Percentiles rank a stretch among this genome's conserved stretches.
Conservation (phyloP, 37 sponge, comb jelly and placozoan species). For the Theonella swinhoei region DNA sequence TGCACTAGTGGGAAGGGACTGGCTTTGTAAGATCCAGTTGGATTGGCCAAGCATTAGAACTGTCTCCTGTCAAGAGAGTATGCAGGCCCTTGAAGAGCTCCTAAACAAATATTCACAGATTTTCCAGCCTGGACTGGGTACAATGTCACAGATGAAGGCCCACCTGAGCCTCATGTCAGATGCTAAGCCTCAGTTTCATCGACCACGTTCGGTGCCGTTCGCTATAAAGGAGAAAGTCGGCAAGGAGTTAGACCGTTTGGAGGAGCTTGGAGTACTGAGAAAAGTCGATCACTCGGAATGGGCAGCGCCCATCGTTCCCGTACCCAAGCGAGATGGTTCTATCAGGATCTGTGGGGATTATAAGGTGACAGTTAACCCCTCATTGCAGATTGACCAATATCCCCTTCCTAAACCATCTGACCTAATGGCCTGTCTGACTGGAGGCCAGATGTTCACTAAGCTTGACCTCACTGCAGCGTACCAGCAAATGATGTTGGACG, state of each 20-base stretch:
- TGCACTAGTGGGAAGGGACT: too few relatives aligned
- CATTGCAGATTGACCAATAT: constrained; percentile 16
- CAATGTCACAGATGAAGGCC: background rate
- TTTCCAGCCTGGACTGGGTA: too few relatives aligned
- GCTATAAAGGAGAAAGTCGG: constrained; percentile 19
- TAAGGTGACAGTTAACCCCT: constrained; percentile 41
- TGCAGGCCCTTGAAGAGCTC: too few relatives aligned
- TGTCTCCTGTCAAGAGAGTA: too few relatives aligned
- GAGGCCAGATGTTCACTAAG: constrained; percentile 48
- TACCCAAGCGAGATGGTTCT: constrained; percentile 40
- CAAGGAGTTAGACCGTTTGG: background rate
- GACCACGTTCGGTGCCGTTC: background rate
- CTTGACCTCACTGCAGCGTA: constrained; percentile 56
- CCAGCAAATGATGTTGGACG: constrained; percentile 23
- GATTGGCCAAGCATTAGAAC: too few relatives aligned
- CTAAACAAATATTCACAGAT: too few relatives aligned
- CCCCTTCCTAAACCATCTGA: constrained; percentile 49
- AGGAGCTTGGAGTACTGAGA: background rate
- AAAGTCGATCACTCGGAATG: constrained; percentile 38
- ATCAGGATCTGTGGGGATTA: constrained; percentile 63
- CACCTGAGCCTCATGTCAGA: background rate
- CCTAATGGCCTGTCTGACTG: constrained; percentile 29
- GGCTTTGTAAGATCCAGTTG: too few relatives aligned
- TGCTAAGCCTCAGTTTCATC: background rate
- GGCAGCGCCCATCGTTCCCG: constrained; percentile 63